Evolutionary conservation across 2,888 invertebrate genomes (phyloP), one percentile per base, ranked within the genome.

Genomic region (Dryococelus australis): DNA sequence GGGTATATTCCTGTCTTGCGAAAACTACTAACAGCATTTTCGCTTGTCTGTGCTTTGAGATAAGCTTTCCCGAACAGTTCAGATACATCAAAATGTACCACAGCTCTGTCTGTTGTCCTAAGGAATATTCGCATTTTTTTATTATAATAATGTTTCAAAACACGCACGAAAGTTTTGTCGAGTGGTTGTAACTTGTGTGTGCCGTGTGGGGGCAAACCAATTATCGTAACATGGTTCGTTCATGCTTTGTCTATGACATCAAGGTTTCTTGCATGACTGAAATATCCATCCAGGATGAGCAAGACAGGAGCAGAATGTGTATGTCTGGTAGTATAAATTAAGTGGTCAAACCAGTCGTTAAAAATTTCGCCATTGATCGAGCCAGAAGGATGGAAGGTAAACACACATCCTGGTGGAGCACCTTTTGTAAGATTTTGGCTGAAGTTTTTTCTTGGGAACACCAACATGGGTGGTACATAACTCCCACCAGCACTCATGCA

Each of bases 21-120:
- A 83, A 83, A 83, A 28, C 27, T 13, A 83, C 24, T 83, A 16
- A 83, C 43, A 35, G 83, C 83, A 35, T 13, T 83, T 83, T 83
- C 83, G 16, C 16, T 4, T 26, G 35, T 83, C 24, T 83, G 83
- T 13, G n/a, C n/a, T n/a, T n/a, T n/a, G n/a, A n/a, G n/a, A n/a
- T n/a, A n/a, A n/a, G n/a, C n/a, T n/a, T n/a, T 26, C 2, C 28
- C 83, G 24, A 83, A 83, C 16, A 83, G 83, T 83, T 83, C 43
- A 0, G 24, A 26, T 26, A 83, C 83, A 27, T 83, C 83, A 27
- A 20, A 28, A 24, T 65, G 16, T 20, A 16, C 65, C 24, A 65
- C 65, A 27, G 83, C 35, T 43, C 4, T 28, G 43, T 27, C 20
- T 28, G 83, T 83, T 13, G 24, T 65, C 65, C 16, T 65, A 9